Conservation (phyloP, 1,140 invertebrate species). For the honey bee (Apis mellifera) region Amel_HAv3.1 CM009932.2:9134001-9134500, state of each 20-base stretch:
- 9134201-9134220: not conserved
- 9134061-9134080: not conserved
- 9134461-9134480: no score
- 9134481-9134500: not conserved
- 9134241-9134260: not conserved
- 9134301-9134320: not conserved
- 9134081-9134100: not conserved
- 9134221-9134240: not conserved
- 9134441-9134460: not conserved
- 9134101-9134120: conserved; percentile 44
- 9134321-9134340: not conserved
- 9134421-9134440: not conserved
- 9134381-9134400: not conserved
- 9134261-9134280: not conserved
- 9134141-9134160: conserved; percentile 36
- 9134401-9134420: not conserved
- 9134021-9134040: not conserved
- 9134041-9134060: conserved; percentile 1
- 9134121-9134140: conserved; percentile 48
- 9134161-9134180: conserved; percentile 51
- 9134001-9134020: not conserved
- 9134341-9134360: no score
- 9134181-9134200: conserved; percentile 14
- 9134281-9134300: not conserved
- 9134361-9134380: not conserved